phyloP scores from a whole-genome alignment of 2,888 invertebrate species.

The Drosophila fungiperda region DNA sequence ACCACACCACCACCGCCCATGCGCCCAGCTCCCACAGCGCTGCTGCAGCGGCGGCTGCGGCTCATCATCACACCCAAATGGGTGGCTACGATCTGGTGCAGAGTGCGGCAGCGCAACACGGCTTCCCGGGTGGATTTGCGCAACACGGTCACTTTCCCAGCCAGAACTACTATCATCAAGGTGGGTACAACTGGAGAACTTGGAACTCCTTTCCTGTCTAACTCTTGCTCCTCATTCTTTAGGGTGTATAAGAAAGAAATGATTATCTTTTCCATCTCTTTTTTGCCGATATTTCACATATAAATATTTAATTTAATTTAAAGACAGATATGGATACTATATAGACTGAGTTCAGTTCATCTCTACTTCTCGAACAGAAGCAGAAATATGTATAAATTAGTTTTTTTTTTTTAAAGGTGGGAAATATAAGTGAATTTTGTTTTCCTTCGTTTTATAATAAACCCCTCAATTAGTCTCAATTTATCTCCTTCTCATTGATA shows the following conservation, averaged over 20 bases:
- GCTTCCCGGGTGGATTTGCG: constrained; percentile 82
- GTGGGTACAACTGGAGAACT: constrained; percentile 51
- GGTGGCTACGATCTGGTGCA: constrained; percentile 83
- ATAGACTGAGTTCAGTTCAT: too few relatives aligned
- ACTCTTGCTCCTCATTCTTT: background rate
- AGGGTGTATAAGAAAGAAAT: background rate
- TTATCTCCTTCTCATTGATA: background rate
- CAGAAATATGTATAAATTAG: too few relatives aligned
- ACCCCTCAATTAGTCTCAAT: background rate
- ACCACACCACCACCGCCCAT: constrained; percentile 69
- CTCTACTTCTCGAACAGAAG: too few relatives aligned
- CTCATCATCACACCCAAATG: constrained; percentile 84
- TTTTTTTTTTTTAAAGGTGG: too few relatives aligned
- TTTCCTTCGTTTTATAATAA: background rate
- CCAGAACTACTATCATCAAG: constrained; percentile 85
- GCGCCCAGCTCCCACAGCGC: constrained; percentile 79
- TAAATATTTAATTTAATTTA: background rate
- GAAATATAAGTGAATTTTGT: too few relatives aligned
- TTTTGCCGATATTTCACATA: background rate
- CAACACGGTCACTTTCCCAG: constrained; percentile 84
- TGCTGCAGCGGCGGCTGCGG: constrained; percentile 79
- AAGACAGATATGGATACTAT: too few relatives aligned
- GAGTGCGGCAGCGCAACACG: constrained; percentile 82
- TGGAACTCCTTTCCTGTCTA: background rate
- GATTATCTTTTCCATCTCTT: background rate